Percentiles rank a stretch among this genome's conserved stretches.
These are phyloP conservation scores for Platichthys stellatus DNA, from an alignment of 2,113 vertebrate species.

Conservation along the genomic window DNA sequence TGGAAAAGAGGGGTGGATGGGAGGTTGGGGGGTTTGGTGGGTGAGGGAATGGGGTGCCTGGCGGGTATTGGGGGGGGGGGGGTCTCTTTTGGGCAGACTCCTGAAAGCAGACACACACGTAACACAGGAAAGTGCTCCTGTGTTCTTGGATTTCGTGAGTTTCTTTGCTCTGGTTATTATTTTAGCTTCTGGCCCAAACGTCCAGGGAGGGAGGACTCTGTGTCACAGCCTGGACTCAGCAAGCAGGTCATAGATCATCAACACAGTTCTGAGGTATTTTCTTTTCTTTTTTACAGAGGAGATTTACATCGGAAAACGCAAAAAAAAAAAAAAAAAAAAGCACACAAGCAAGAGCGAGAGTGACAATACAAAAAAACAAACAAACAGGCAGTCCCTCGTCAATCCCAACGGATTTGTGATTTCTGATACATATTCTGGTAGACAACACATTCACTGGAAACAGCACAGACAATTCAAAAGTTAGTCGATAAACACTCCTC, in stretches of 20 bases:
- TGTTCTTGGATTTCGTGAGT: conserved; percentile 85
- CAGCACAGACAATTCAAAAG: conserved; percentile 55
- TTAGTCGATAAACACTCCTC: conserved; percentile 40
- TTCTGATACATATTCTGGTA: conserved; percentile 60
- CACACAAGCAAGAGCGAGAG: conserved; percentile 63
- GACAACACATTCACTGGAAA: conserved; percentile 75
- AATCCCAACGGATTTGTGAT: conserved; percentile 66
- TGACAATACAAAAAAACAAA: conserved; percentile 54
- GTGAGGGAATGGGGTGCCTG: conserved; percentile 7
- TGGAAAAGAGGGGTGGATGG: conserved; percentile 30
- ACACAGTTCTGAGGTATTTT: conserved; percentile 85
- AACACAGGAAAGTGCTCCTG: conserved; percentile 85
- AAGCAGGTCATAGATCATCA: conserved; percentile 72
- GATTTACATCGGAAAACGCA: conserved; percentile 72
- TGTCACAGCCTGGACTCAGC: conserved; percentile 70
- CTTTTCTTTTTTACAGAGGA: conserved; percentile 78
- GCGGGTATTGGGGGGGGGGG: not conserved
- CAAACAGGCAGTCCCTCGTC: conserved; percentile 77
- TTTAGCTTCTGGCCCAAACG: conserved; percentile 61
- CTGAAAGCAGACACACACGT: conserved; percentile 90
- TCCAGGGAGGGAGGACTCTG: conserved; percentile 66
- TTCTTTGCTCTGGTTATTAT: conserved; percentile 63
- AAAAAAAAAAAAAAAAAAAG: conserved; percentile 30
- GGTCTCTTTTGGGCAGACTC: conserved; percentile 90
- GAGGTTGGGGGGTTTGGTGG: conserved; percentile 34